phyloP scores from a whole-genome alignment of 2,888 invertebrate species.

The Nasonia oneida region DNA sequence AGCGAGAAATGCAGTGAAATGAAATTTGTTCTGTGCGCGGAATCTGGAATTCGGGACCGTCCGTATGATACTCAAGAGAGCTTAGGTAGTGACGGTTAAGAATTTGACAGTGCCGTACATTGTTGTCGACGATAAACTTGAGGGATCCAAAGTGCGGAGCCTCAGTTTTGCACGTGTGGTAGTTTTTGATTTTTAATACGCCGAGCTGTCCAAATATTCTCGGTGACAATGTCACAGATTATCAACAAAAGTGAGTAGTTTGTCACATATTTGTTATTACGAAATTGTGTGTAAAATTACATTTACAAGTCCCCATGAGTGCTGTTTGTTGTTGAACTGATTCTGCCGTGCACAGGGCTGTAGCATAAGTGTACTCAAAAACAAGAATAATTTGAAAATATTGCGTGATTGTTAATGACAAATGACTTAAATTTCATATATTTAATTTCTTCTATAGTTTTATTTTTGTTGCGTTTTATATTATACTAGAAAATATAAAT shows the following conservation, averaged over 20 bases:
- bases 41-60: slow-evolving; percentile 33
- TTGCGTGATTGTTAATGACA: too few relatives aligned
- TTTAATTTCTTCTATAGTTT: not conserved
- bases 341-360: slow-evolving; percentile 25
- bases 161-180: slow-evolving; percentile 28
- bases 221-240: slow-evolving; percentile 45
- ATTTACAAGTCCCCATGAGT: not conserved
- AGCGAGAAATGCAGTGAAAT: too few relatives aligned
- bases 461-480: not conserved
- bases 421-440: not conserved
- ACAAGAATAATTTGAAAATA: not conserved
- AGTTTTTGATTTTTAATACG: slow-evolving; percentile 10
- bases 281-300: not conserved
- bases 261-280: not conserved
- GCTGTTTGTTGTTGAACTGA: not conserved
- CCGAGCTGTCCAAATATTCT: not conserved
- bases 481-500: not conserved
- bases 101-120: slow-evolving; percentile 18
- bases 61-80: too few relatives aligned
- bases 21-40: not conserved
- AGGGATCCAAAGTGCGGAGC: slow-evolving; percentile 16
- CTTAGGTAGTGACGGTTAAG: not conserved
- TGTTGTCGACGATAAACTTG: slow-evolving; percentile 28
- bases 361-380: not conserved
- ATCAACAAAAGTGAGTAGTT: slow-evolving; percentile 46